Conservation (phyloP, 2,113 vertebrate genomes). For the Neodon shergylaensis region DNA sequence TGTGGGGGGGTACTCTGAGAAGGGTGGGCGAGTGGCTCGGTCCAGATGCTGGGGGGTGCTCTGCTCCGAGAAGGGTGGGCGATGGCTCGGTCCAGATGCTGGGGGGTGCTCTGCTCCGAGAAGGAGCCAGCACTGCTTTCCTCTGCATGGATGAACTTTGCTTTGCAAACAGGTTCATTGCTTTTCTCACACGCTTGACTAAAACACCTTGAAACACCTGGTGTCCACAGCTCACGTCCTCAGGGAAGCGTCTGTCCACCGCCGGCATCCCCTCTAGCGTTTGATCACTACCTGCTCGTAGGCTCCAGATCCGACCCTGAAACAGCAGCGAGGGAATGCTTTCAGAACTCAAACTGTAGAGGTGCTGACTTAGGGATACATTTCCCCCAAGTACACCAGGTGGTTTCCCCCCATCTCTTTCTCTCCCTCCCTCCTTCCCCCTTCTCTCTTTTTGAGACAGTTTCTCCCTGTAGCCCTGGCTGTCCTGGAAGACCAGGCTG, state of each 20-base stretch:
- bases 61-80: no score
- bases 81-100: no score
- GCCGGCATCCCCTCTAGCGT: slow-evolving; percentile 83
- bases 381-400: neutral
- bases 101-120: no score
- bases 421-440: no score
- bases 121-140: slow-evolving; percentile 6
- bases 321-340: slow-evolving; percentile 36
- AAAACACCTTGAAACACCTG: slow-evolving; percentile 22
- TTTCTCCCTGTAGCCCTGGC: neutral
- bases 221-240: neutral
- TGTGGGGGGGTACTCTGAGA: no score
- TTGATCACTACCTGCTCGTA: slow-evolving; percentile 98
- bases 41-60: no score
- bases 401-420: neutral
- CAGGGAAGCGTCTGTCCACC: neutral
- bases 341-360: neutral
- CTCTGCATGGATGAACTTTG: slow-evolving; percentile 7
- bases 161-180: neutral
- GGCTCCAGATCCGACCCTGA: slow-evolving; percentile 91
- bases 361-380: neutral
- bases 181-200: slow-evolving; percentile 58
- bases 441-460: neutral
- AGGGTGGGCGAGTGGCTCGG: neutral
- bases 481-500: neutral